Evolutionary conservation across 2,888 invertebrate species (phyloP), one percentile per base, ranked within the genome.

Genomic region (Eremobia ochroleuca): DNA sequence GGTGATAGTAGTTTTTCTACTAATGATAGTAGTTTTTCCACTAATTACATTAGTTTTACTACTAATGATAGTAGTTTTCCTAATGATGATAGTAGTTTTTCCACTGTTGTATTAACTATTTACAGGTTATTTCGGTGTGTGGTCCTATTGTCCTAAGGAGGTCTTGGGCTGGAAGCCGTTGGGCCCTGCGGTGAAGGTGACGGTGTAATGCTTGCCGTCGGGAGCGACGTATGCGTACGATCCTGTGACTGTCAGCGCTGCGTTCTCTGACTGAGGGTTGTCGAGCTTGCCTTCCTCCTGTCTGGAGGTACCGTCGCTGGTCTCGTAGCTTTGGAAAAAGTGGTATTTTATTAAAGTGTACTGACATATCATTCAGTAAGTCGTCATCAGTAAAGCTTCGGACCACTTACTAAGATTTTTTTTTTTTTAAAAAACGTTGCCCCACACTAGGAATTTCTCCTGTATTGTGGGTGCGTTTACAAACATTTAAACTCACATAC

Each of bases 211-310:
- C 85, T 97, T 97, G 84, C 98, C 98, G 86, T 98, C 98, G 34
- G 97, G 97, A 6, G 97, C 98, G n/a, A 97, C 94, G 95, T 97
- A 98, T 0, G 97, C 95, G 91, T 97, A 97, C 70, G 97, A 97
- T 62, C 98, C 98, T 18, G 97, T 97, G 6, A 98, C 97, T 1
- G 97, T 97, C 6, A 98, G 94, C 8, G 97, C 97, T 84, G 98
- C 98, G 84, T 98, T 97, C 80, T 98, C 98, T 0, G 96, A 94
- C 34, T 97, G 95, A 74, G 98, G 98, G 79, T 97, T 97, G 94
- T 98, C 98, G 4, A 98, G 89, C 82, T 97, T 97, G 37, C 97
- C 98, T 89, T 97, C 97, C 91, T 98, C 98, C 85, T 97, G 97
- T 77, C 97, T 96, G 28, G 97, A 97, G 72, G 97, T 97, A 67